Conservation (phyloP, 2,888 invertebrate genomes). For the Dasypogon diadema region DNA sequence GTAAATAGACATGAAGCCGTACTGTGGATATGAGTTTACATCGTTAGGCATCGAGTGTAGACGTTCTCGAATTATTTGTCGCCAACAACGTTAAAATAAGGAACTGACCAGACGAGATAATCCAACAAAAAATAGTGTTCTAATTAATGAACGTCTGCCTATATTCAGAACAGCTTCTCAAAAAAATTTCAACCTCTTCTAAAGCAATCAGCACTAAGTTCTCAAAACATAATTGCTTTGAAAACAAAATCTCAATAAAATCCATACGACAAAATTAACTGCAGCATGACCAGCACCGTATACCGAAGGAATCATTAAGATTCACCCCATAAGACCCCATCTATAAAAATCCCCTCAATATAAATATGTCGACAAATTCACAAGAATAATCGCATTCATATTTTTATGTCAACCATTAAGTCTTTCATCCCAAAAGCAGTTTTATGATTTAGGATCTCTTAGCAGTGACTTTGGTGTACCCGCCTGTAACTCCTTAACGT, state of each 20-base stretch:
- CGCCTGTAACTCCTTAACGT: neutral
- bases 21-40: no score
- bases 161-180: neutral
- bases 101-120: no score
- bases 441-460: neutral
- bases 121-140: neutral
- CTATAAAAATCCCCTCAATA: neutral
- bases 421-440: neutral
- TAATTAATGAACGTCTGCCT: no score
- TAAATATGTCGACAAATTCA: conserved; percentile 31
- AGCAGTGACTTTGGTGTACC: neutral
- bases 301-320: neutral
- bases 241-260: neutral
- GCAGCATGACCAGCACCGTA: neutral
- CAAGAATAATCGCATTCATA: conserved; percentile 38
- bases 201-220: no score
- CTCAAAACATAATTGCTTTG: neutral
- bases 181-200: neutral
- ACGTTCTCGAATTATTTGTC: no score
- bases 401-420: conserved; percentile 32
- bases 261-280: neutral
- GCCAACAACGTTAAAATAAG: no score
- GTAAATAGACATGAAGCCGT: no score
- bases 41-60: no score
- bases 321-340: neutral